Evolutionary conservation across 2,113 vertebrate species (phyloP).

Genomic region (Rhabdomys dilectus): DNA sequence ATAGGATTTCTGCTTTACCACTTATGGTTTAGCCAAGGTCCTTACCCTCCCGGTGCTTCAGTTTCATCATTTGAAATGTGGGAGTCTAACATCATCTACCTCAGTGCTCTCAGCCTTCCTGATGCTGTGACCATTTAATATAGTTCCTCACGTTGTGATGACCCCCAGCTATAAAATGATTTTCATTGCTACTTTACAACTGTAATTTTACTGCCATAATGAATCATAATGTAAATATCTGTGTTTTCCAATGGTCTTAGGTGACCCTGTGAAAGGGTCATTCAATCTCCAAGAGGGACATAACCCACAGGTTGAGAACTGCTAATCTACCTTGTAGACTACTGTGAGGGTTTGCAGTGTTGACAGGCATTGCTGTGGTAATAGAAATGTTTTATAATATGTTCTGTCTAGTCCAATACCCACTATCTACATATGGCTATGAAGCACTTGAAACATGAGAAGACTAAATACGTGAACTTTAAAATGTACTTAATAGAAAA

Average conservation of each 20-base stretch:
- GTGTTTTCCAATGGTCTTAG: neutral
- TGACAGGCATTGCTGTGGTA: neutral
- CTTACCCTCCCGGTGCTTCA: constrained; percentile 16
- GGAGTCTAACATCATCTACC: neutral
- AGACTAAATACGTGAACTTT: constrained; percentile 15
- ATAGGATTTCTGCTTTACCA: constrained; percentile 32
- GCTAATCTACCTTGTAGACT: neutral
- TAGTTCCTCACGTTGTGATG: neutral
- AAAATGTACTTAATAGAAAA: constrained; percentile 17
- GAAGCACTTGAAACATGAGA: neutral
- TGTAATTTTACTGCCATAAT: neutral
- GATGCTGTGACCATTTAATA: neutral
- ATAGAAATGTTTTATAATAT: constrained; percentile 16
- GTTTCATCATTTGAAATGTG: constrained; percentile 20
- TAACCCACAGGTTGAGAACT: neutral
- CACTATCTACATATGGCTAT: constrained; percentile 16
- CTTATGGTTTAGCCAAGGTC: constrained; percentile 29
- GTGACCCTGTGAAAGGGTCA: neutral
- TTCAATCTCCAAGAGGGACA: neutral
- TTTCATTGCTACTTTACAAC: neutral
- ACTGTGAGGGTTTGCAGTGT: neutral
- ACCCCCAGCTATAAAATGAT: neutral
- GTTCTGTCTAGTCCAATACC: constrained; percentile 1
- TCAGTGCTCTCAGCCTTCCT: neutral
- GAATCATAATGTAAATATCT: neutral